These are phyloP conservation scores for Lathronympha strigana DNA, from an alignment of 2,888 invertebrate species.

Conservation along the genomic window DNA sequence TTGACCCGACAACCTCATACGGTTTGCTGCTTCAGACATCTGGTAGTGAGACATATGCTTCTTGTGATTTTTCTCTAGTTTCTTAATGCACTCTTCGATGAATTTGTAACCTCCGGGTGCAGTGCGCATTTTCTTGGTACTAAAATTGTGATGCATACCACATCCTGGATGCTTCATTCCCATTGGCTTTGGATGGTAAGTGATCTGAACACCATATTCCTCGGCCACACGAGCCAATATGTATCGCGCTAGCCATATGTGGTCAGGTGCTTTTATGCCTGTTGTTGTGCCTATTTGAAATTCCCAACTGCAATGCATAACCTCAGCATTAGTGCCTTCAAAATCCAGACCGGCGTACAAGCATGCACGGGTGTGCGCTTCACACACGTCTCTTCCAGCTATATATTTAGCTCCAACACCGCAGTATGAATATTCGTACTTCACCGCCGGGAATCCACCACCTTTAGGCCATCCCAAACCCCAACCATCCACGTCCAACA, in stretches of 20 bases:
- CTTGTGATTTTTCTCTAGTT: slow-evolving; percentile 93
- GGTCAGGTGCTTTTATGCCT: slow-evolving; percentile 92
- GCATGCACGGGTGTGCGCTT: slow-evolving; percentile 92
- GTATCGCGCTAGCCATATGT: slow-evolving; percentile 94
- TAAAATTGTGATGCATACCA: slow-evolving; percentile 96
- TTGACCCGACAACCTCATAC: slow-evolving; percentile 94
- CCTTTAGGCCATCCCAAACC: slow-evolving; percentile 97
- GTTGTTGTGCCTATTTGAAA: slow-evolving; percentile 95
- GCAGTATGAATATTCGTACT: slow-evolving; percentile 95
- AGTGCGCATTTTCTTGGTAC: slow-evolving; percentile 92
- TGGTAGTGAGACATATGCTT: slow-evolving; percentile 97
- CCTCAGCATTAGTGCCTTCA: slow-evolving; percentile 98
- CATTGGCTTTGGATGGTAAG: slow-evolving; percentile 89
- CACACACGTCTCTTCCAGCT: slow-evolving; percentile 95
- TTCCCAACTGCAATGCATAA: slow-evolving; percentile 97
- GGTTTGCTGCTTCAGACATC: slow-evolving; percentile 95
- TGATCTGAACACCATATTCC: slow-evolving; percentile 90
- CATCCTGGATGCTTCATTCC: slow-evolving; percentile 94
- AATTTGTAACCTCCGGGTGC: slow-evolving; percentile 88
- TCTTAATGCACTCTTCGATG: slow-evolving; percentile 96
- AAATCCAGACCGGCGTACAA: slow-evolving; percentile 97
- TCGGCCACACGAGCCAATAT: slow-evolving; percentile 93
- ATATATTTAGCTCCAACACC: slow-evolving; percentile 97
- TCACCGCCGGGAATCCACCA: slow-evolving; percentile 93
- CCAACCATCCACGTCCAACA: slow-evolving; percentile 93